A percentile compares a stretch with the other conserved stretches of the same genome.
phyloP scores from a whole-genome alignment of 2,113 vertebrate genomes.

The Danio rerio region DNA sequence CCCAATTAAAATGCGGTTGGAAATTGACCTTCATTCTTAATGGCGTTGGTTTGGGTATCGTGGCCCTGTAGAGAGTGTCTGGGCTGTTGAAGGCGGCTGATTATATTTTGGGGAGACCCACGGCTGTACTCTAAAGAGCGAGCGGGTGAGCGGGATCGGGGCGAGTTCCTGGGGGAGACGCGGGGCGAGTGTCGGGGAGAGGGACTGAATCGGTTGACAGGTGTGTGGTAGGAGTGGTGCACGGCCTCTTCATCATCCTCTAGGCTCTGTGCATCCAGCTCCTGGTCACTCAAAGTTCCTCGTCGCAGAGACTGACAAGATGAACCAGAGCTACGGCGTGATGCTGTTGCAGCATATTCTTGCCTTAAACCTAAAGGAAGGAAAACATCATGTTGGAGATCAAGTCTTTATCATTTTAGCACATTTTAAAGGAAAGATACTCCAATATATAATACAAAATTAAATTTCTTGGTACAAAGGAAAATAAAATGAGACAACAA shows the following conservation, averaged over 20 bases:
- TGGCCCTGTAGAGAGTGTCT: conserved; percentile 95
- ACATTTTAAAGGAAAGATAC: background rate
- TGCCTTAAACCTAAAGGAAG: conserved; percentile 87
- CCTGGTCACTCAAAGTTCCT: conserved; percentile 95
- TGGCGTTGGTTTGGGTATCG: conserved; percentile 88
- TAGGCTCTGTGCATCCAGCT: conserved; percentile 95
- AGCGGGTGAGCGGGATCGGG: conserved; percentile 92
- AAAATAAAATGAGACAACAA: background rate
- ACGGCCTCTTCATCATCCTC: conserved; percentile 93
- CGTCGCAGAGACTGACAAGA: conserved; percentile 94
- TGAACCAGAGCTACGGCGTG: conserved; percentile 95
- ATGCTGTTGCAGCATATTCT: conserved; percentile 93
- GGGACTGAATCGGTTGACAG: conserved; percentile 90
- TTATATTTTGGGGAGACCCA: conserved; percentile 91
- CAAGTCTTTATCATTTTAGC: background rate
- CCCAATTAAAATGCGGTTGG: background rate
- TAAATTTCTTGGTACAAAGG: background rate
- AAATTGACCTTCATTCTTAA: conserved; percentile 91
- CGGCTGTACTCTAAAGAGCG: conserved; percentile 89
- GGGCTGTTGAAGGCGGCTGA: conserved; percentile 94
- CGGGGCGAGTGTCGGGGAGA: conserved; percentile 94
- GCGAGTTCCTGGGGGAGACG: conserved; percentile 93
- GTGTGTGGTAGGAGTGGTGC: conserved; percentile 85
- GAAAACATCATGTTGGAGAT: background rate
- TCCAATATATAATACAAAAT: background rate